Base-by-base conservation (phyloP, 2,888 invertebrate genomes). In the Apodemia arnacis region DNA sequence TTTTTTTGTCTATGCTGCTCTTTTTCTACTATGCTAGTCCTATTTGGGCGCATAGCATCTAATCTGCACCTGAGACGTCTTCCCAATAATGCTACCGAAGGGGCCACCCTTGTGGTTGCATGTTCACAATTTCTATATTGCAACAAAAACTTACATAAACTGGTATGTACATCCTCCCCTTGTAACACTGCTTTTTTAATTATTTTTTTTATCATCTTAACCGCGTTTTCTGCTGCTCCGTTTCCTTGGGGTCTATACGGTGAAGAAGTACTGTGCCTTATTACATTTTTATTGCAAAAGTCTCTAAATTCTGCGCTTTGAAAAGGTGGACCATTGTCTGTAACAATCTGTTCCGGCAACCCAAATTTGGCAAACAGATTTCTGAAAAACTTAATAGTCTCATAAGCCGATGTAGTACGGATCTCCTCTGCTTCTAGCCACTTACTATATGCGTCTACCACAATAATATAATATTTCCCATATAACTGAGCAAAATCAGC, bases 291-390 rank as follows among this genome's bases (percentile, higher is more conserved):
- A 18, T 38, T 63, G 73, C 85, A 90, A 78, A 78, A 92, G 0
- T 7, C 8, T n/a, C 84, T 77, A 59, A 90, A 90, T n/a, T 90
- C 87, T 5, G n/a, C 13, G 0, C 84, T 77, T 1, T 54, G 69
- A 74, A 93, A 93, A 2, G 92, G 92, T 5, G 91, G 91, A 2
- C 92, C 91, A 41, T 92, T 90, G 41, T 91, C 92, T 0, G 87
- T 85, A 1, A 92, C 89, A 6, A 92, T 6, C 11, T 84, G 87
- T 4, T 70, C 21, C 8, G 91, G 91, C 21, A 91, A 77, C 0
- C 91, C 91, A 41, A 91, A 90, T n/a, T 82, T 82, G 5, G 90
- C 89, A 76, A 91, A 93, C 27, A 90, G 63, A 0, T 59, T 72
- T 11, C 90, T 38, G 54, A 92, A 85, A 59, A 24, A 54, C 10